These are phyloP conservation scores for Burhinus oedicnemus DNA, from an alignment of 2,113 vertebrate species.

Conservation along the genomic window DNA sequence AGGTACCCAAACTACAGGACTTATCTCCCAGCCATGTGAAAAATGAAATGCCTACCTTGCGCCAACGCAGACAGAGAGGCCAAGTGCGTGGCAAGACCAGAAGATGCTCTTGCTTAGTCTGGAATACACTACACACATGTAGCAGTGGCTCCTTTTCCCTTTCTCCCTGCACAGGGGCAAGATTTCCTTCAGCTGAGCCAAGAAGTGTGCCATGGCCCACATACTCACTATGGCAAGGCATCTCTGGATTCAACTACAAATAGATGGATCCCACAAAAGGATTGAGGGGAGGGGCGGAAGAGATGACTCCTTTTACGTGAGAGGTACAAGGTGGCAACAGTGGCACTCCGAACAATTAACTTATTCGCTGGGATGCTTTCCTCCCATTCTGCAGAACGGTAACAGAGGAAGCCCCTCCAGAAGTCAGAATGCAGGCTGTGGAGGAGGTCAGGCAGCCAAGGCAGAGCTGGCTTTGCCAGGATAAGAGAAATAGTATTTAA, in stretches of 20 bases:
- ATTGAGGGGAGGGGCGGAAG: fast-evolving
- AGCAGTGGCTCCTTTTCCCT: not conserved
- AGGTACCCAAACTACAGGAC: not conserved
- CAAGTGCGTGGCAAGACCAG: not conserved
- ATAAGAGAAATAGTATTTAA: not conserved
- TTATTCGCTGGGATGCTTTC: not conserved
- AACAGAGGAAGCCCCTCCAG: not conserved
- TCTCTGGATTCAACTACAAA: not conserved
- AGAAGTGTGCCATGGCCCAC: not conserved
- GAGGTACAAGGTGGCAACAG: not conserved
- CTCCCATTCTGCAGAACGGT: not conserved
- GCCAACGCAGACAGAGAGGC: not conserved
- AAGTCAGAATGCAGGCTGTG: not conserved
- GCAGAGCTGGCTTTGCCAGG: not conserved
- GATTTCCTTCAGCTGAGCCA: not conserved
- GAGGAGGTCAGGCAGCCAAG: not conserved
- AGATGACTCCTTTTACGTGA: not conserved
- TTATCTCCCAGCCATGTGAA: not conserved
- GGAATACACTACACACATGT: fast-evolving
- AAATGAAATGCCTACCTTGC: not conserved
- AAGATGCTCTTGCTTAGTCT: not conserved
- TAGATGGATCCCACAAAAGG: not conserved
- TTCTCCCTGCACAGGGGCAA: not conserved
- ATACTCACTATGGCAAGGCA: not conserved
- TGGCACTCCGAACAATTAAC: not conserved